Percentiles rank a stretch among this genome's conserved stretches.
Conservation (phyloP, 2,888 invertebrate species). For the Panopea generosa region DNA sequence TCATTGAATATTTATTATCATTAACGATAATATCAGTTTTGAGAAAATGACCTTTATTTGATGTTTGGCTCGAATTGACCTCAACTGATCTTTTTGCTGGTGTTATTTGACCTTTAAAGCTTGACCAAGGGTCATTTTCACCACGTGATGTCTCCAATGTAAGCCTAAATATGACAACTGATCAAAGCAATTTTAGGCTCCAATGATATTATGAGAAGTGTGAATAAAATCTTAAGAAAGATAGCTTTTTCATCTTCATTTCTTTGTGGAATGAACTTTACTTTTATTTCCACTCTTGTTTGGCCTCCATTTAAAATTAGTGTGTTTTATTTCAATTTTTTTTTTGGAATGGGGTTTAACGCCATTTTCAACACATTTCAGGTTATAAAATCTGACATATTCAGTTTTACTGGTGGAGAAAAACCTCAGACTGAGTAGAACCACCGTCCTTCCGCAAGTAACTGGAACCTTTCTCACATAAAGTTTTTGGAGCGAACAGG, state of each 20-base stretch:
- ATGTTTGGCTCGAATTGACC: constrained; percentile 48
- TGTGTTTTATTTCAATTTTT: too few species aligned
- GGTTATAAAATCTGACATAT: too few species aligned
- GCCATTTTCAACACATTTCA: too few species aligned
- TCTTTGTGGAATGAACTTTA: too few species aligned
- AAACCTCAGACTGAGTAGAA: too few species aligned
- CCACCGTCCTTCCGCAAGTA: too few species aligned
- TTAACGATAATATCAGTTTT: constrained; percentile 43
- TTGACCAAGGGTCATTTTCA: constrained; percentile 28
- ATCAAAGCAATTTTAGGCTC: constrained; percentile 51
- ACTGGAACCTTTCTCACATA: too few species aligned
- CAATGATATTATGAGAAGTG: constrained; percentile 22
- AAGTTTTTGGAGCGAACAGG: too few species aligned
- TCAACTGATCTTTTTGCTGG: constrained; percentile 38
- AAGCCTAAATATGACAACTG: constrained; percentile 35
- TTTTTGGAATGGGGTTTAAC: too few species aligned
- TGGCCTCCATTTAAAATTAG: too few species aligned
- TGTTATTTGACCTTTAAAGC: constrained; percentile 35
- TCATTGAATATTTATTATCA: constrained; percentile 54
- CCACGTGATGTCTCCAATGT: constrained; percentile 41
- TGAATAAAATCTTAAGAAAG: constrained; percentile 21
- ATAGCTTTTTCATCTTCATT: constrained; percentile 17
- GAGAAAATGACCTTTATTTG: constrained; percentile 33
- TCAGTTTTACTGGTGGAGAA: too few species aligned
- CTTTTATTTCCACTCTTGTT: too few species aligned